Conservation (phyloP, 1,140 invertebrate genomes). For the Zaprionus taronus region DNA sequence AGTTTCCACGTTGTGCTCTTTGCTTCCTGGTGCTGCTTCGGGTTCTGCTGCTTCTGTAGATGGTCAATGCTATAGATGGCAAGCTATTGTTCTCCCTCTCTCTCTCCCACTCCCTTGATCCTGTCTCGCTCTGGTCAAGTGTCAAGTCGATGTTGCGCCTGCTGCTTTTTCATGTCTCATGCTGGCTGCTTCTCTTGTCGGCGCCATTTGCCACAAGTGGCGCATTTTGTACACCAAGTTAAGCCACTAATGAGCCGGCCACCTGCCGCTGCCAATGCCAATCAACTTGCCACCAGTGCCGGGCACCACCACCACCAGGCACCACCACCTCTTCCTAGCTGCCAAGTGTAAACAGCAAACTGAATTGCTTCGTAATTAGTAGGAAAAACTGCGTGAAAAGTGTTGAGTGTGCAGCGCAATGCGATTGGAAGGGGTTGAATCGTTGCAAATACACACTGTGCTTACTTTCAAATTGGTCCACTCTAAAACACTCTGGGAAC, state of each 20-base stretch:
- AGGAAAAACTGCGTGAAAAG: constrained; percentile 74
- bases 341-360: constrained; percentile 73
- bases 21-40: constrained; percentile 28
- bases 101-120: neutral
- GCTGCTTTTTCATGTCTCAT: constrained; percentile 77
- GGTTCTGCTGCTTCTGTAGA: constrained; percentile 36
- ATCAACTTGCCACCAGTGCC: constrained; percentile 42
- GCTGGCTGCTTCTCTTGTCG: constrained; percentile 51
- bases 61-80: constrained; percentile 75
- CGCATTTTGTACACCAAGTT: constrained; percentile 80
- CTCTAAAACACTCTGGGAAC: neutral
- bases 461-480: neutral
- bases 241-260: constrained; percentile 81
- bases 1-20: constrained; percentile 55
- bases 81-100: constrained; percentile 60
- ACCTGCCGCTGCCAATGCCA: constrained; percentile 74
- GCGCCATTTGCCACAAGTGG: constrained; percentile 73
- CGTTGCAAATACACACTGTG: neutral
- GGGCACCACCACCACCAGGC: neutral
- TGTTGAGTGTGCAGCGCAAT: constrained; percentile 6
- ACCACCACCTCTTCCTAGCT: neutral
- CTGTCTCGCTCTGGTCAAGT: constrained; percentile 60
- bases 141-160: constrained; percentile 75
- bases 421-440: neutral
- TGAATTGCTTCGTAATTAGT: constrained; percentile 82